Evolutionary conservation across 1,140 invertebrate genomes (phyloP), one percentile per base, ranked within the genome.

Genomic region (Tribolium madens): DNA sequence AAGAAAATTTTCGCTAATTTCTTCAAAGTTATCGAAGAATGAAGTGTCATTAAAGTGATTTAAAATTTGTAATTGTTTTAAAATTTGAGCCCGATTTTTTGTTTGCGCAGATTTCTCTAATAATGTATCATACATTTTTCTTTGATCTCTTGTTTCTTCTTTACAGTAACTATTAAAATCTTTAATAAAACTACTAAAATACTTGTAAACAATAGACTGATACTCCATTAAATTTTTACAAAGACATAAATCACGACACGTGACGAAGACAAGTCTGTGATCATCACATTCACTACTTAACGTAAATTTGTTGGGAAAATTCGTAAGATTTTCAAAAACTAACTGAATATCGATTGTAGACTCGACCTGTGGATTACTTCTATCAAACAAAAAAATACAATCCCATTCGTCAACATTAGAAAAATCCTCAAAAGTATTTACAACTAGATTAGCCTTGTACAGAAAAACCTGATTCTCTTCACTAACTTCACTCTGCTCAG

Each of bases 171-270:
- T 87, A 13, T 88, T 89, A 73, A 94, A 92, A 72, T 91, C 87
- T 21, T 90, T 85, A 0, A 93, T 91, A 13, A 91, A 89, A 76
- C 90, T 87, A 64, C 91, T 89, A 9, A 93, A 93, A 0, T 94
- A 84, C 81, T 90, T 89, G 79, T 92, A 92, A 73, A 88, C 88
- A 26, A 86, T 84, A 0, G 90, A 87, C 70, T 92, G 88, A 77
- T 89, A 91, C 77, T 96, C 94, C 18, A 97, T 91, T 77, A 92
- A 89, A 76, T 95, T 87, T 83, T 93, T 94, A 79, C 94, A 93
- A 50, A 92, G 92, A 87, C 97, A 93, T 0, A 93, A 94, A 26
- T 96, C 93, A 76, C 94, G 95, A 84, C 95, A 96, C 36, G 93
- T 93, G 7, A 92, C 89, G 87, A 97, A 97, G 0, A 95, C 95